Evolutionary conservation across 2,113 vertebrate species (phyloP).

Genomic region (Probosciger aterrimus): DNA sequence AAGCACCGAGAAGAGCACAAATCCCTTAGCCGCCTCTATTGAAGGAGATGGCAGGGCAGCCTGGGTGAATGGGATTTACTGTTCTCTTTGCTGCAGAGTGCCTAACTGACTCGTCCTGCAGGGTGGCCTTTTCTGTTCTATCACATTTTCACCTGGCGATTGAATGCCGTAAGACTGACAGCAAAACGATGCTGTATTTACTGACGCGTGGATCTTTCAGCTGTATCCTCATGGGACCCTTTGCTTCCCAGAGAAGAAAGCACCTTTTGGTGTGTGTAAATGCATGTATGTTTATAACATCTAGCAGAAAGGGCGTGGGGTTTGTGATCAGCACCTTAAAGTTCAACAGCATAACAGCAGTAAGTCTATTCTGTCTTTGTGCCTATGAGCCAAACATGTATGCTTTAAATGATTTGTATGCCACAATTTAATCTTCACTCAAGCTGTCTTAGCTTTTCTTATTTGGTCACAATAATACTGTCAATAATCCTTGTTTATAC

Average conservation of each 20-base stretch:
- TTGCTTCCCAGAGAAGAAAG: conserved; percentile 16
- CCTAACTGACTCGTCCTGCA: background rate
- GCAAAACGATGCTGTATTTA: background rate
- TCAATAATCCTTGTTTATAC: conserved; percentile 38
- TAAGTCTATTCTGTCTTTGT: background rate
- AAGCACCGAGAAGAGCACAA: background rate
- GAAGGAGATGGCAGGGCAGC: background rate
- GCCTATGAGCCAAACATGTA: background rate
- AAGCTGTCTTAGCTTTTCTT: background rate
- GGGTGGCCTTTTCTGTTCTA: background rate
- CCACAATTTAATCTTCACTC: background rate
- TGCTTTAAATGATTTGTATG: background rate
- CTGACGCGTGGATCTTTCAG: background rate
- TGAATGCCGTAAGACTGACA: background rate
- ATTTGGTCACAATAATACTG: background rate
- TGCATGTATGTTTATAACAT: background rate
- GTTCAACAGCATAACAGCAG: background rate
- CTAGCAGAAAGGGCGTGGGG: background rate
- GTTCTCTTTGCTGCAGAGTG: background rate
- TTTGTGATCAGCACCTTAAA: background rate
- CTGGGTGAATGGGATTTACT: conserved; percentile 16
- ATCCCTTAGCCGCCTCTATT: background rate
- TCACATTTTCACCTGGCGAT: conserved; percentile 3
- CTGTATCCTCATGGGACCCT: background rate
- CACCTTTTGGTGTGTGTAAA: background rate